Conservation (phyloP, 2,888 invertebrate species). For the Nephrotoma guestfalica region DNA sequence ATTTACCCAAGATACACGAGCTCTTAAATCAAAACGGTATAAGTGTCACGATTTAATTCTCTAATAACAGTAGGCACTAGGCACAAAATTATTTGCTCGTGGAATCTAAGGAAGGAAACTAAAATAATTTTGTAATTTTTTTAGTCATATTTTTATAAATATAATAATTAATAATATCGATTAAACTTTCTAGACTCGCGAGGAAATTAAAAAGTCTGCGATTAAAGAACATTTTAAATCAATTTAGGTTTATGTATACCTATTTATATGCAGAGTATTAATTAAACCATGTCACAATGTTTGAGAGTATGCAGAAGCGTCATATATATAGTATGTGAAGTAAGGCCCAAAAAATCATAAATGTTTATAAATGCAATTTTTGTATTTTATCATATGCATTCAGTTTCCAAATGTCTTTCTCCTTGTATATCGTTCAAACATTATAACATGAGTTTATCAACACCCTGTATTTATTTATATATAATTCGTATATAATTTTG, state of each 20-base stretch:
- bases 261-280: not conserved
- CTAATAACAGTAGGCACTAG: not conserved
- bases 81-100: not conserved
- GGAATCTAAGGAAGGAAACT: not conserved
- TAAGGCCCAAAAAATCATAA: too few species aligned
- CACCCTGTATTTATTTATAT: too few species aligned
- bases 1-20: not conserved
- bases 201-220: too few species aligned
- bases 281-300: too few species aligned
- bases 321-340: too few species aligned
- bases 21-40: not conserved
- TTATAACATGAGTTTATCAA: too few species aligned
- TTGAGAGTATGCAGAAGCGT: too few species aligned
- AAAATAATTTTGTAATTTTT: not conserved
- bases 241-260: not conserved
- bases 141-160: not conserved
- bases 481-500: not conserved
- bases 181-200: too few species aligned
- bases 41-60: not conserved
- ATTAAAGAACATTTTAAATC: not conserved
- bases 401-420: too few species aligned
- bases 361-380: too few species aligned
- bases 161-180: not conserved
- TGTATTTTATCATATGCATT: too few species aligned
- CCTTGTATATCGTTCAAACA: too few species aligned